Base-by-base conservation (phyloP, 2,797 vertebrate species). In the Enteromius unitaeniatus region DNA sequence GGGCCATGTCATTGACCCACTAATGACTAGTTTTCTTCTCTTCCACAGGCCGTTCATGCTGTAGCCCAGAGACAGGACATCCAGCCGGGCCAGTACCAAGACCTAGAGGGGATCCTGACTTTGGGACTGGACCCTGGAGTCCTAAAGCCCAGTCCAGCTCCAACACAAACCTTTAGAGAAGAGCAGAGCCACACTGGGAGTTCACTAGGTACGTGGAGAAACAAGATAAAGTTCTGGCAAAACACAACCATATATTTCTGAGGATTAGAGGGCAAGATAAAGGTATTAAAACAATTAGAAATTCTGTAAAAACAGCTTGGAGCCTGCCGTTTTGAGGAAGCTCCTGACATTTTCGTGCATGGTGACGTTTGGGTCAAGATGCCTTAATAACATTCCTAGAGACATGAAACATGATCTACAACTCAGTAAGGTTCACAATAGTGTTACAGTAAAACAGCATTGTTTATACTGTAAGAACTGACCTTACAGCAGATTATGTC, bases 71-170 rank as follows among this genome's bases (percentile, higher is more conserved):
- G 81, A 74, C 86, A 88, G 87, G 80, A 79, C 84, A 85, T 83
- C 79, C 86, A 82, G 84, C 85, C 86, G 62, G 85, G 89, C 79
- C 82, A 62, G 26, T 89, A 88, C 84, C 88, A 72, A 83, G 90
- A 92, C 79, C 86, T 91, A 73, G 88, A 90, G 47, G 88, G 89
- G 40, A 89, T 91, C 80, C 85, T 72, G 70, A 90, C 90, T 40
- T 85, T 84, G 79, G 92, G 90, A 80, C 85, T 94, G 85, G 89
- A 91, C 62, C 69, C 23, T 51, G 76, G 73, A 78, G 84, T 70
- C 70, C 60, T 75, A 75, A 76, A 81, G 40, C 75, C 70, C 21
- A 51, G 79, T 79, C 80, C 84, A 69, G 72, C 78, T 87, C 83
- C 90, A 74, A 14, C 62, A n/a, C 78, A 67, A 40, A 28, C 14